Evolutionary conservation across 2,113 vertebrate genomes (phyloP).

Genomic region (Bagarius yarrelli): DNA sequence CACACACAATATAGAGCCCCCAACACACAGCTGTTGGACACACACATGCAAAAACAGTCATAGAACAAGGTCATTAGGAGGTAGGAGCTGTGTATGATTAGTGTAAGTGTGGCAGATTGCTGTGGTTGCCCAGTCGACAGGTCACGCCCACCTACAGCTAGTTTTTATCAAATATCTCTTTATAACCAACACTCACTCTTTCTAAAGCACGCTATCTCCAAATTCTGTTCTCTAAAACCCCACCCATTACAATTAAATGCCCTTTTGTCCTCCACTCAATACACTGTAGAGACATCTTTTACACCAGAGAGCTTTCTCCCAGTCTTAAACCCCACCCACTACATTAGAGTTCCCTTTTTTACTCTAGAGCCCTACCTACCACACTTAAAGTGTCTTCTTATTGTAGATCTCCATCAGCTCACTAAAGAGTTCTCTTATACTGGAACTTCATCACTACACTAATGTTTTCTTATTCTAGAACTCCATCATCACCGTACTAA

Average conservation of each 20-base stretch:
- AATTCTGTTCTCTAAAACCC: neutral
- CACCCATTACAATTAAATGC: no score
- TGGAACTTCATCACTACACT: neutral
- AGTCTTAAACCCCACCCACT: neutral
- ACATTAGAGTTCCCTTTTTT: neutral
- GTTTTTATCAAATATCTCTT: neutral
- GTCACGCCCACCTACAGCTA: neutral
- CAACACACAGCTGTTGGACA: slow-evolving; percentile 20
- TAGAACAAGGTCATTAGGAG: neutral
- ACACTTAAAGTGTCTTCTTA: neutral
- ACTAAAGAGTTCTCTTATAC: no score
- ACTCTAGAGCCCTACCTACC: neutral
- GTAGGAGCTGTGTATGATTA: neutral
- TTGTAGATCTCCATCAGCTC: neutral
- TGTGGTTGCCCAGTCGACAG: neutral
- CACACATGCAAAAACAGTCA: neutral
- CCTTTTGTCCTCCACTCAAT: no score
- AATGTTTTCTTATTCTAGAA: no score
- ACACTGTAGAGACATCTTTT: no score
- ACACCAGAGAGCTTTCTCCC: no score
- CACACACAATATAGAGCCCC: neutral
- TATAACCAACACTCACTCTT: neutral
- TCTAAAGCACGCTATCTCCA: neutral
- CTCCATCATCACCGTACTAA: neutral
- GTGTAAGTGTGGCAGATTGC: neutral